A percentile compares a stretch with the other conserved stretches of the same genome.
These are phyloP conservation scores for Acomys russatus DNA, from an alignment of 2,797 vertebrate species.

Conservation along the genomic window DNA sequence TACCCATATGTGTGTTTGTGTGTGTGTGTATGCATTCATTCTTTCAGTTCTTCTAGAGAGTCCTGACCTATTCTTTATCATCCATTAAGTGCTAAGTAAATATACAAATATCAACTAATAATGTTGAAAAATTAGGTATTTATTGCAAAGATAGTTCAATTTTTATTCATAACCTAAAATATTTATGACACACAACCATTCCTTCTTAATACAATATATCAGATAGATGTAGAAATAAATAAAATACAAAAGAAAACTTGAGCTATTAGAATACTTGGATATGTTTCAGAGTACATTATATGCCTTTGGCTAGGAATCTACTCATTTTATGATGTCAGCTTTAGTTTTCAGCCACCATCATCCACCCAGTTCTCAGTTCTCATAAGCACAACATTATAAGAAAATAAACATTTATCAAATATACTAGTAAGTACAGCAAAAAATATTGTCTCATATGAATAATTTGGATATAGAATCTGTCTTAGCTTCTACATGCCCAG, in stretches of 20 bases:
- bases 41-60: background rate
- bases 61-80: background rate
- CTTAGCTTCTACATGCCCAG: background rate
- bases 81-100: slow-evolving; percentile 48
- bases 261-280: background rate
- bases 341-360: background rate
- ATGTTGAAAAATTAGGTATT: background rate
- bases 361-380: background rate
- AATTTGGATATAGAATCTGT: background rate
- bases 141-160: background rate
- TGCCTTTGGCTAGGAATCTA: background rate
- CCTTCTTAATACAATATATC: background rate
- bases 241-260: slow-evolving; percentile 10
- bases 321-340: background rate
- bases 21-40: background rate
- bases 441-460: slow-evolving; percentile 10
- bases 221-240: background rate
- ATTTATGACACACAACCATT: background rate
- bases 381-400: background rate
- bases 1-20: background rate
- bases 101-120: background rate
- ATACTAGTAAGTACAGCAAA: background rate
- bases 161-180: slow-evolving; percentile 51
- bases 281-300: background rate
- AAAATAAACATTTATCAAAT: slow-evolving; percentile 26